Evolutionary conservation across 2,113 vertebrate genomes (phyloP).

Genomic region (Steatornis caripensis): DNA sequence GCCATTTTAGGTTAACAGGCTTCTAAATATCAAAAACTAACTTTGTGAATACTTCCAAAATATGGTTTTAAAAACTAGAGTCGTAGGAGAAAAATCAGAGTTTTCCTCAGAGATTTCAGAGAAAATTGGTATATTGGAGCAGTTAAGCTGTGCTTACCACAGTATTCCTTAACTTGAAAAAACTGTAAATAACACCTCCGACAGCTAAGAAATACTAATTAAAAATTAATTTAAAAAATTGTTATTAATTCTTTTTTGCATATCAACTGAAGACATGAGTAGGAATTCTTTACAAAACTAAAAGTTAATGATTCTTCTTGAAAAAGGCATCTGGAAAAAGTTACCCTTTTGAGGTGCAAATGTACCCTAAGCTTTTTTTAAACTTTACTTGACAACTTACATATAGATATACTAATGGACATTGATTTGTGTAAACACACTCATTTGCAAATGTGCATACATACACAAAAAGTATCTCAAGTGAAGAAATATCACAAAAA

Average conservation of each 20-base stretch:
- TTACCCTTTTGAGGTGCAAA: neutral
- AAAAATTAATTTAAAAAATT: neutral
- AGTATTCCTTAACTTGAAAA: neutral
- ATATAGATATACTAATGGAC: neutral
- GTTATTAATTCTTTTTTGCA: neutral
- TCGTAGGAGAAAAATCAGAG: neutral
- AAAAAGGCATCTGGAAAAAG: neutral
- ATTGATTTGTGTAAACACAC: neutral
- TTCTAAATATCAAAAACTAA: neutral
- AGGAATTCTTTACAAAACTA: neutral
- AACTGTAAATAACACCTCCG: rapidly evolving
- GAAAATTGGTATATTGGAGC: neutral
- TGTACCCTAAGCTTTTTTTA: neutral
- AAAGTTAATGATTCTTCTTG: neutral
- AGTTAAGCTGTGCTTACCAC: neutral
- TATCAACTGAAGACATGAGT: neutral
- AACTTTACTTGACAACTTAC: neutral
- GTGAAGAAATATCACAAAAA: neutral
- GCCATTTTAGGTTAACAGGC: neutral
- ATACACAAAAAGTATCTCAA: neutral
- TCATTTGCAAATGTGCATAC: neutral
- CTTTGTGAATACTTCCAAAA: neutral
- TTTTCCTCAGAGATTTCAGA: neutral
- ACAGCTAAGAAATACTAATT: neutral
- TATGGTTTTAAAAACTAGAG: neutral